Evolutionary conservation across 2,797 vertebrate genomes (phyloP).

Genomic region (Pempheris klunzingeri): DNA sequence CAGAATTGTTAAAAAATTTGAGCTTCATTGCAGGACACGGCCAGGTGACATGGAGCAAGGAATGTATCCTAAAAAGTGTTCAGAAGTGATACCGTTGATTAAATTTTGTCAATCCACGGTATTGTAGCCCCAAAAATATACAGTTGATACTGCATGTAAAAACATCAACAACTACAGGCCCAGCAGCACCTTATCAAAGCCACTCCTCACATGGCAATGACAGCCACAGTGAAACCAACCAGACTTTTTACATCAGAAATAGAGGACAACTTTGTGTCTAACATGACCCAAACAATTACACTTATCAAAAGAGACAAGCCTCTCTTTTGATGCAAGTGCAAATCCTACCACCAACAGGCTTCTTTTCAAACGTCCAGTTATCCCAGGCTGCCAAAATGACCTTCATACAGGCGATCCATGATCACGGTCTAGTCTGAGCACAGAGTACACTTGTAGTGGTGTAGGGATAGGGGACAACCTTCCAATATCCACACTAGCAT

Average conservation of each 20-base stretch:
- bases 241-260: slow-evolving; percentile 80
- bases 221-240: slow-evolving; percentile 59
- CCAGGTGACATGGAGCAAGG: slow-evolving; percentile 24
- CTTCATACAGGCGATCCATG: slow-evolving; percentile 60
- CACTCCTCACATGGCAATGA: slow-evolving; percentile 41
- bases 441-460: slow-evolving; percentile 75
- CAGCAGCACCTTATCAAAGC: slow-evolving; percentile 47
- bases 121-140: slow-evolving; percentile 14
- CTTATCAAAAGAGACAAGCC: slow-evolving; percentile 30
- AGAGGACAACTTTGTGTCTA: slow-evolving; percentile 69
- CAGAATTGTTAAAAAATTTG: slow-evolving; percentile 9
- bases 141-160: slow-evolving; percentile 29
- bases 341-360: slow-evolving; percentile 38
- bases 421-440: slow-evolving; percentile 66
- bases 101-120: slow-evolving; percentile 21
- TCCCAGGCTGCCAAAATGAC: slow-evolving; percentile 86
- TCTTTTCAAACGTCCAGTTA: slow-evolving; percentile 50
- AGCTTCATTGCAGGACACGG: slow-evolving; percentile 24
- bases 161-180: slow-evolving; percentile 53
- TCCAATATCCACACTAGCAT: slow-evolving; percentile 78
- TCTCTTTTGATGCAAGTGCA: slow-evolving; percentile 58
- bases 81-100: slow-evolving; percentile 5
- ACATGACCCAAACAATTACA: slow-evolving; percentile 45
- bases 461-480: slow-evolving; percentile 69
- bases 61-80: slow-evolving; percentile 18